Base-by-base conservation (phyloP, 2,888 invertebrate genomes). In the Agrotis exclamationis region DNA sequence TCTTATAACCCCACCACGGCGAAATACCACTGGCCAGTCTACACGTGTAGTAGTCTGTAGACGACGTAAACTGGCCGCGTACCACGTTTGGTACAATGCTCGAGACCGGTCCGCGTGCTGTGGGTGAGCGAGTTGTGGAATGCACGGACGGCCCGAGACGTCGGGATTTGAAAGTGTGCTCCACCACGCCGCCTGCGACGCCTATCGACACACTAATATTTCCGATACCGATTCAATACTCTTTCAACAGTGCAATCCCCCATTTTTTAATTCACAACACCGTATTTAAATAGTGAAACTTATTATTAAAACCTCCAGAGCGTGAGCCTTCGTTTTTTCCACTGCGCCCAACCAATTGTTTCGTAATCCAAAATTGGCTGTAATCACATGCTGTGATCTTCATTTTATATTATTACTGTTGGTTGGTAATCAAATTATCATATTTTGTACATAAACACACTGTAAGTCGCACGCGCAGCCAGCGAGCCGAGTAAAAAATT, bases 81-180 rank as follows among this genome's bases (percentile, higher is more conserved):
- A 86, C 79, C 86, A 88, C 84, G 91, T 93, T 93, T 94, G 90
- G 93, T 95, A 95, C 93, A 94, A 94, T 92, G 94, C 91, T 93
- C 91, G 90, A 91, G 96, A 96, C 96, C 95, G 95, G 96, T 96
- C 96, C 89, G 89, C 87, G 80, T 89, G 87, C 94, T 96, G 95
- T 96, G 95, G 96, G 96, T 96, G 95, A 96, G 94, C 95, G 91
- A 93, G 95, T 95, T 93, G 92, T 90, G 96, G 96, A 95, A 96
- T 96, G 96, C 93, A 94, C 88, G 89, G 94, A 94, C 94, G 93
- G 90, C 92, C 93, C 86, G 88, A 92, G 90, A 88, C 91, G 88
- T 89, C 88, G 90, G 91, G 92, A 94, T 95, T 95, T 94, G 94
- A 95, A 95, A 96, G 94, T 95, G 91, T 94, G 89, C 88, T 89